These are phyloP conservation scores for Lasioglossum zephyrum DNA, from an alignment of 2,888 invertebrate species.

Conservation along the genomic window DNA sequence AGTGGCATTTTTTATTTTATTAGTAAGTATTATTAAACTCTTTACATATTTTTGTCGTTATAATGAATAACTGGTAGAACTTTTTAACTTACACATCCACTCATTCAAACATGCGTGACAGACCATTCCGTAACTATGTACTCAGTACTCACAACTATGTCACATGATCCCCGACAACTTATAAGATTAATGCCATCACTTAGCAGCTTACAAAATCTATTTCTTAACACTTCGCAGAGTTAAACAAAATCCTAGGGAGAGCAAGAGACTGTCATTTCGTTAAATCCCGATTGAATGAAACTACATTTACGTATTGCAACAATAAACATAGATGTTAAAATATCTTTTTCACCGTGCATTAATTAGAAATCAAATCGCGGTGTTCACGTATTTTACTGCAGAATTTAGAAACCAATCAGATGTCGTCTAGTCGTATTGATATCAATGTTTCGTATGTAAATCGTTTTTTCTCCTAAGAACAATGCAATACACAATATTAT, in stretches of 20 bases:
- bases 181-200: constrained; percentile 65
- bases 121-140: constrained; percentile 76
- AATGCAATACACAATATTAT: constrained; percentile 23
- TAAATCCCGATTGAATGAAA: constrained; percentile 42
- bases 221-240: constrained; percentile 33
- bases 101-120: constrained; percentile 77
- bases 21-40: constrained; percentile 82
- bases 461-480: constrained; percentile 3
- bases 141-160: constrained; percentile 70
- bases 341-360: constrained; percentile 40
- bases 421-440: background rate
- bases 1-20: constrained; percentile 77
- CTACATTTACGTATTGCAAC: constrained; percentile 35
- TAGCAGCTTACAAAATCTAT: constrained; percentile 64
- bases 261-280: constrained; percentile 27
- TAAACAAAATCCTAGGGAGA: constrained; percentile 32
- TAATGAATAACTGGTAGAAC: constrained; percentile 81
- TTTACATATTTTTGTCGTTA: constrained; percentile 80
- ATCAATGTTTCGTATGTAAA: constrained; percentile 8
- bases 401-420: constrained; percentile 14
- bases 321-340: constrained; percentile 39
- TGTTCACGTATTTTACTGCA: constrained; percentile 14
- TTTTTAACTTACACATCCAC: constrained; percentile 78
- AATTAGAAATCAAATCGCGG: constrained; percentile 36
- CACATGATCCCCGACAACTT: constrained; percentile 76